phyloP scores from a whole-genome alignment of 2,797 vertebrate genomes.

The Gymnodraco acuticeps region DNA sequence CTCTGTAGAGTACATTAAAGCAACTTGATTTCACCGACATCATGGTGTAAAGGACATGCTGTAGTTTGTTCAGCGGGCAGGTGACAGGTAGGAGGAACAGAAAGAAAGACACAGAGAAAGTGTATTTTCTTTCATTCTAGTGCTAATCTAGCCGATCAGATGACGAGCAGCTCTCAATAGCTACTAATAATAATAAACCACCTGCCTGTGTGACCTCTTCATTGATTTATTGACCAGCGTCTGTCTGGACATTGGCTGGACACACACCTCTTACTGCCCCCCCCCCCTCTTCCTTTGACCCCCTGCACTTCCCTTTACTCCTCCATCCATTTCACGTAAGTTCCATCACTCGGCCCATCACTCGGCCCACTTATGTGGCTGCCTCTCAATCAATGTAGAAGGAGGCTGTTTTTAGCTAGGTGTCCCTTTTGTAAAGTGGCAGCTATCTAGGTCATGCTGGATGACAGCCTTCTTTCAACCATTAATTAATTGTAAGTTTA shows the following conservation, averaged over 20 bases:
- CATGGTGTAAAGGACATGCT: slow-evolving; percentile 23
- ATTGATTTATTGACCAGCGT: slow-evolving; percentile 77
- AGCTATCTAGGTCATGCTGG: background rate
- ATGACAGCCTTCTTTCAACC: background rate
- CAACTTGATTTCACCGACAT: background rate
- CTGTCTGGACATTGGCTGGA: slow-evolving; percentile 66
- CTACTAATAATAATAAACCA: too few relatives aligned
- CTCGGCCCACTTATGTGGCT: slow-evolving; percentile 20
- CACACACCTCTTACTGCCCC: slow-evolving; percentile 23
- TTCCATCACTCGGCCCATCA: slow-evolving; percentile 20
- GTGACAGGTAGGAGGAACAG: slow-evolving; percentile 6
- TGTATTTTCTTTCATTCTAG: slow-evolving; percentile 32
- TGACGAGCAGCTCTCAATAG: slow-evolving; percentile 63
- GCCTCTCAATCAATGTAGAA: slow-evolving; percentile 3
- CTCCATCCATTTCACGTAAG: slow-evolving; percentile 5
- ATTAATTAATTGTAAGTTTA: too few relatives aligned
- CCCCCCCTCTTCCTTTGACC: background rate
- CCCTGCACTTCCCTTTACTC: slow-evolving; percentile 1
- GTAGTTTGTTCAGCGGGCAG: slow-evolving; percentile 5
- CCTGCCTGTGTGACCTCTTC: slow-evolving; percentile 65
- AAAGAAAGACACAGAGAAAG: background rate
- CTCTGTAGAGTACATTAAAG: slow-evolving; percentile 20
- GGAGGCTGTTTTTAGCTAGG: background rate
- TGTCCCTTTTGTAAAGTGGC: background rate
- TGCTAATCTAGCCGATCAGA: slow-evolving; percentile 52